These are phyloP conservation scores for Suncus etruscus DNA, from an alignment of 2,113 vertebrate genomes.

Conservation along the genomic window DNA sequence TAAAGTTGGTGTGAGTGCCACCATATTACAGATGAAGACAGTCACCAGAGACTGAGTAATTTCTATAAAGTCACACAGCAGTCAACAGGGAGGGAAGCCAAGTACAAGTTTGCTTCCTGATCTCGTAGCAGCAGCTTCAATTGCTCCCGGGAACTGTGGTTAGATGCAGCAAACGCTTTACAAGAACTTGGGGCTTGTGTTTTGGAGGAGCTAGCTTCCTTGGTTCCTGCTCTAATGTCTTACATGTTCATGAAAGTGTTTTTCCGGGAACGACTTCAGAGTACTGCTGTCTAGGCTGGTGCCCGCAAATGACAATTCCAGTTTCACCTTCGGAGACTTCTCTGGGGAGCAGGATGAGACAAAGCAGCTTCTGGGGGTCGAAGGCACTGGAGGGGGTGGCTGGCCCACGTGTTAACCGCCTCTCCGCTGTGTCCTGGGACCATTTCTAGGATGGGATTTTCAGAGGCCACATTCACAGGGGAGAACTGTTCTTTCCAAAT, in stretches of 20 bases:
- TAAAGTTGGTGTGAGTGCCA: background rate
- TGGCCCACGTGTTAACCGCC: background rate
- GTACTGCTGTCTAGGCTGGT: background rate
- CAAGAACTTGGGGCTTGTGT: background rate
- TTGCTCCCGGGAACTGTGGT: background rate
- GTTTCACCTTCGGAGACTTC: conserved; percentile 23
- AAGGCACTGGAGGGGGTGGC: conserved; percentile 41
- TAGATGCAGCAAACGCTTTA: conserved; percentile 17
- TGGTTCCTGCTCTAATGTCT: background rate
- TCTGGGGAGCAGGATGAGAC: conserved; percentile 41
- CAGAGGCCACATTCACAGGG: background rate
- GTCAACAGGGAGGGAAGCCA: background rate
- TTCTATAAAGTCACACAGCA: background rate
- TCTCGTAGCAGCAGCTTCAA: background rate
- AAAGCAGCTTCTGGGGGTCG: conserved; percentile 7
- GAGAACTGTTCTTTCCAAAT: conserved; percentile 15
- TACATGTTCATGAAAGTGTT: background rate
- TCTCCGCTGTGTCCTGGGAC: background rate
- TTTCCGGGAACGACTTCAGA: conserved; percentile 17
- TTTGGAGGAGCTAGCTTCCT: background rate
- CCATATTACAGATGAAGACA: conserved; percentile 9
- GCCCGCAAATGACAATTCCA: conserved; percentile 60
- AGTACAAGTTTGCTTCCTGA: too few species aligned
- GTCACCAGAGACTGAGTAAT: background rate
- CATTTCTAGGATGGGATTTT: conserved; percentile 39